Percentiles rank a stretch among this genome's conserved stretches.
Evolutionary conservation across 2,888 invertebrate genomes (phyloP).

Genomic region (Herminia tarsipennalis): DNA sequence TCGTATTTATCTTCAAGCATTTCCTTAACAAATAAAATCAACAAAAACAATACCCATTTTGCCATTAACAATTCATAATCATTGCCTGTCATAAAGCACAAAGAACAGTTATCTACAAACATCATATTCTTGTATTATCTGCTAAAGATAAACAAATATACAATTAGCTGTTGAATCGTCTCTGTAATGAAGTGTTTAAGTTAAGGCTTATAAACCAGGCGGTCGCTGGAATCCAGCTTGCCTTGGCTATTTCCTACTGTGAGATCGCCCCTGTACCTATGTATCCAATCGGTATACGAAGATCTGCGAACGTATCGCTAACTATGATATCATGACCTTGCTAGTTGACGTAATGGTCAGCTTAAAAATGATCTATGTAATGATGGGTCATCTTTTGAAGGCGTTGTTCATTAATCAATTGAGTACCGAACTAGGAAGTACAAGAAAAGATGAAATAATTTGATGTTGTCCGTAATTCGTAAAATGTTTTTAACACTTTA

Average conservation of each 20-base stretch:
- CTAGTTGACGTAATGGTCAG: not conserved
- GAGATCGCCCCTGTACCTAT: constrained; percentile 41
- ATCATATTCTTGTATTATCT: not conserved
- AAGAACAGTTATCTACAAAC: not conserved
- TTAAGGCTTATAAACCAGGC: constrained; percentile 62
- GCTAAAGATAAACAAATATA: not conserved
- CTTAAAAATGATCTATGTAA: not conserved
- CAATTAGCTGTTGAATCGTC: constrained; percentile 13
- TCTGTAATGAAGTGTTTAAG: constrained; percentile 14
- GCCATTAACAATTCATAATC: not conserved
- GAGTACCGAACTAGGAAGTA: no score
- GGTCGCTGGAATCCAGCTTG: constrained; percentile 73
- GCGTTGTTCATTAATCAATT: no score
- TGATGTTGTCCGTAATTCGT: no score
- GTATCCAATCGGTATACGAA: constrained; percentile 11
- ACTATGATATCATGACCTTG: constrained; percentile 2
- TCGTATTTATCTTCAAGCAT: no score
- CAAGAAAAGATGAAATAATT: no score
- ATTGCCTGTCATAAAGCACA: not conserved
- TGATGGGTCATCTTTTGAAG: not conserved
- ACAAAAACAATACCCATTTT: no score
- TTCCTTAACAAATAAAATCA: no score
- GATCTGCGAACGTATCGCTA: constrained; percentile 2
- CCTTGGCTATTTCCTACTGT: constrained; percentile 79
- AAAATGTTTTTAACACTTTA: no score